These are phyloP conservation scores for Epirrhoe tristata DNA, from an alignment of 2,888 invertebrate species.

Conservation along the genomic window DNA sequence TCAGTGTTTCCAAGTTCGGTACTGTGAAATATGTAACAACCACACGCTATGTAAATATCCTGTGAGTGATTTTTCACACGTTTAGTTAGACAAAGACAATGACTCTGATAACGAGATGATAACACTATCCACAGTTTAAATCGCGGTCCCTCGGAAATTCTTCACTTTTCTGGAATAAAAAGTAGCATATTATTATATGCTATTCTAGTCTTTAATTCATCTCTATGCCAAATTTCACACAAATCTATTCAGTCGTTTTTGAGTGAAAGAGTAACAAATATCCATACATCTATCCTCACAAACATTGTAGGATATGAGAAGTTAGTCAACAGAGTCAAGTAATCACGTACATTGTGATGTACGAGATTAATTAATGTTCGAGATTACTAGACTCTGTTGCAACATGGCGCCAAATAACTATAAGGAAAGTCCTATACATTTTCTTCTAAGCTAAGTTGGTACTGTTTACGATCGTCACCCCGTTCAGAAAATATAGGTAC, in stretches of 20 bases:
- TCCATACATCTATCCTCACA: too few species aligned
- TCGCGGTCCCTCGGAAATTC: too few species aligned
- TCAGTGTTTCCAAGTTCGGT: slow-evolving; percentile 48
- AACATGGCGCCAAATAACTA: slow-evolving; percentile 6
- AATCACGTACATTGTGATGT: too few species aligned
- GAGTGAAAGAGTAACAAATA: too few species aligned
- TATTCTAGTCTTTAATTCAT: too few species aligned
- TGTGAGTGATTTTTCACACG: slow-evolving; percentile 50
- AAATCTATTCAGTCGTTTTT: too few species aligned
- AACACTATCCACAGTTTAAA: too few species aligned
- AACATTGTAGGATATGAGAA: neutral
- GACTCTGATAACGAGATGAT: too few species aligned
- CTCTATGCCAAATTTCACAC: too few species aligned
- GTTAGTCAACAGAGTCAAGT: too few species aligned
- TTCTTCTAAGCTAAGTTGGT: slow-evolving; percentile 1
- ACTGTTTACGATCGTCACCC: neutral
- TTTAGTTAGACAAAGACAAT: neutral
- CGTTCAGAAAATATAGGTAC: slow-evolving; percentile 1
- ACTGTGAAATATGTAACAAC: slow-evolving; percentile 68
- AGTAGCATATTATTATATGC: too few species aligned
- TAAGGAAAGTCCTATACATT: slow-evolving; percentile 1
- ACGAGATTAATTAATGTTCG: neutral
- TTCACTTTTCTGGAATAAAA: too few species aligned
- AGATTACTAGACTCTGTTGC: neutral
- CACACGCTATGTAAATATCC: slow-evolving; percentile 70